These are phyloP conservation scores for Meteorus colon DNA, from an alignment of 2,888 invertebrate species.

Conservation along the genomic window DNA sequence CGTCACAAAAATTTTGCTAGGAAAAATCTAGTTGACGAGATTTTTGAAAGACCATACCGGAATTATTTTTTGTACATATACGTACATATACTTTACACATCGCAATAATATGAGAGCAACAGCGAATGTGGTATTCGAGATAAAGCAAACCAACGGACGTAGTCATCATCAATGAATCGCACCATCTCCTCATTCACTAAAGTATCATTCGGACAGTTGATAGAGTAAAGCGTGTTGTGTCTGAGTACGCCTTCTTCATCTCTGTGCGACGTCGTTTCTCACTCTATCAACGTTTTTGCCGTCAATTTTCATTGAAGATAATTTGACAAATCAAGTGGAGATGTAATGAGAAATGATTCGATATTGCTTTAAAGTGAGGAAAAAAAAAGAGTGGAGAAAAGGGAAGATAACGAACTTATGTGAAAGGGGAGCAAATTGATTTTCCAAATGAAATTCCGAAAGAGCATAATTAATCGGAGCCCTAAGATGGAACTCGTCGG, in stretches of 20 bases:
- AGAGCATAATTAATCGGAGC: slow-evolving; percentile 52
- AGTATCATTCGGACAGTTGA: not conserved
- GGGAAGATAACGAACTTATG: not conserved
- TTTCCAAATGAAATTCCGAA: slow-evolving; percentile 67
- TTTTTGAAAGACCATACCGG: too few relatives aligned
- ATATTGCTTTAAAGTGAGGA: slow-evolving; percentile 3
- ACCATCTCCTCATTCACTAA: slow-evolving; percentile 28
- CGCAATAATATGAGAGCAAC: not conserved
- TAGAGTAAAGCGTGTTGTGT: not conserved
- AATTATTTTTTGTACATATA: too few relatives aligned
- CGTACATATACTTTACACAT: too few relatives aligned
- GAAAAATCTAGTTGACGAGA: too few relatives aligned
- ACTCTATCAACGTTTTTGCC: not conserved
- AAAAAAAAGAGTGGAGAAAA: not conserved
- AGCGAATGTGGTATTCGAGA: not conserved
- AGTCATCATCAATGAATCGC: not conserved
- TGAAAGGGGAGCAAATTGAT: not conserved
- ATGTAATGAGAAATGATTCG: slow-evolving; percentile 13
- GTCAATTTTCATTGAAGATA: slow-evolving; percentile 27
- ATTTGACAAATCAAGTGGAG: slow-evolving; percentile 9
- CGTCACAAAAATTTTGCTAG: too few relatives aligned
- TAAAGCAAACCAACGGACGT: slow-evolving; percentile 12
- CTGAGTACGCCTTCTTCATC: not conserved
- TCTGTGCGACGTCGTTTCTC: not conserved
- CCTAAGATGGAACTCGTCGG: slow-evolving; percentile 68